Percentiles rank a stretch among this genome's conserved stretches.
Conservation (phyloP, 2,888 invertebrate genomes). For the Acleris cristana region DNA sequence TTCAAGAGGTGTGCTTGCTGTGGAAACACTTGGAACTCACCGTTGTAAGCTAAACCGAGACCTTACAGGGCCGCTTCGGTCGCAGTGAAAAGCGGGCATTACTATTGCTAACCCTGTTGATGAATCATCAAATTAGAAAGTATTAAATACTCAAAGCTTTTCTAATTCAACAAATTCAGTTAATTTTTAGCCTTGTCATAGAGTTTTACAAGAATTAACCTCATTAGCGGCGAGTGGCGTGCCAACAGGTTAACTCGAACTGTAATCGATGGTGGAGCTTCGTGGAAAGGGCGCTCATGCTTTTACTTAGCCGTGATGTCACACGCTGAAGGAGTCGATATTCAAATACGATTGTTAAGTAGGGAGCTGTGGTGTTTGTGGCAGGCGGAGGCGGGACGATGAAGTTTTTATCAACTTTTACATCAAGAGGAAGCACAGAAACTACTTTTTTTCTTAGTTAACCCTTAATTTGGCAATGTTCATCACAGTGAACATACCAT, state of each 20-base stretch:
- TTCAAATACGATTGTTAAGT: conserved; percentile 26
- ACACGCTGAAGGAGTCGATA: conserved; percentile 15
- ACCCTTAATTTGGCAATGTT: no score
- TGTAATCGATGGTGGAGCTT: conserved; percentile 35
- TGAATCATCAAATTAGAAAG: not conserved
- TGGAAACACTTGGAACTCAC: no score
- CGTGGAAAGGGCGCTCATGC: conserved; percentile 45
- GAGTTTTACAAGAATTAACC: conserved; percentile 24
- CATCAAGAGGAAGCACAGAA: no score
- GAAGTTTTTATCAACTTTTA: no score
- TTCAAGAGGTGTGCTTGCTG: no score
- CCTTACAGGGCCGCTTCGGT: no score
- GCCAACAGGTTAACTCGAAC: conserved; percentile 22
- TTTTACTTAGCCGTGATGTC: conserved; percentile 41
- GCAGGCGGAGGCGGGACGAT: not conserved
- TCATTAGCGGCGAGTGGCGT: conserved; percentile 22
- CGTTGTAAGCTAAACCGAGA: no score
- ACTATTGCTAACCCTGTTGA: no score
- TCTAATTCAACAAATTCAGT: not conserved
- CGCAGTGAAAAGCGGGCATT: no score
- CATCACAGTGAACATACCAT: no score
- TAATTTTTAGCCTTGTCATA: conserved; percentile 14
- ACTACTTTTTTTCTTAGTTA: no score
- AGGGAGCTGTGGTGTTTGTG: conserved; percentile 15
- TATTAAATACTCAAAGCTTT: not conserved